Conservation (phyloP, 2,797 vertebrate genomes). For the Typhlichthys eigenmanni region DNA sequence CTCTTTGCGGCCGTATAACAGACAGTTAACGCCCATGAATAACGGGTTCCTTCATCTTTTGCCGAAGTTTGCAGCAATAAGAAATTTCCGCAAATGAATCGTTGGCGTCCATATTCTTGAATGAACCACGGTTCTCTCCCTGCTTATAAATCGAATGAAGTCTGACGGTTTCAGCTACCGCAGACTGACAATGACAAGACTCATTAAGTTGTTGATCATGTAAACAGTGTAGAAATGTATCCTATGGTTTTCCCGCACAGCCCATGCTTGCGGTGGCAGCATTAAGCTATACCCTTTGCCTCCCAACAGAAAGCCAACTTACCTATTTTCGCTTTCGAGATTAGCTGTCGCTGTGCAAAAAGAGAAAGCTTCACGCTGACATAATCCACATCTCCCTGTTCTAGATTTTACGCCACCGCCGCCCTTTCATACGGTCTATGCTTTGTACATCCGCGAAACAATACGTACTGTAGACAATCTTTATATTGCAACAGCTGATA, state of each 20-base stretch:
- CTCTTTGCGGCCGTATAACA: slow-evolving; percentile 16
- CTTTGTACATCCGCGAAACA: slow-evolving; percentile 68
- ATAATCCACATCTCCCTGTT: slow-evolving; percentile 42
- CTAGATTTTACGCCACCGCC: slow-evolving; percentile 42
- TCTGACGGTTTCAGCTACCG: not conserved
- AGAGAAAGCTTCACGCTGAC: slow-evolving; percentile 51
- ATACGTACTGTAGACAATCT: slow-evolving; percentile 71
- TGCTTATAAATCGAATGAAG: not conserved
- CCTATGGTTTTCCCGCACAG: slow-evolving; percentile 12
- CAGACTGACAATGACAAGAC: slow-evolving; percentile 14
- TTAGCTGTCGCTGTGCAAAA: slow-evolving; percentile 25
- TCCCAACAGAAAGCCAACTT: slow-evolving; percentile 40
- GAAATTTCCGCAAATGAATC: slow-evolving; percentile 44
- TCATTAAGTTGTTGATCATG: slow-evolving; percentile 12
- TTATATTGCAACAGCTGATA: slow-evolving; percentile 80
- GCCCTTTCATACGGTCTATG: slow-evolving; percentile 47
- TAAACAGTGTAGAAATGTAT: not conserved
- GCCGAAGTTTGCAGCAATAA: slow-evolving; percentile 46
- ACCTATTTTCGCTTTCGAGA: slow-evolving; percentile 42
- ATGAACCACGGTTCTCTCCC: not conserved
- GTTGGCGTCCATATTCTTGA: not conserved
- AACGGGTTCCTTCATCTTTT: slow-evolving; percentile 49
- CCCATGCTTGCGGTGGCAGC: slow-evolving; percentile 4
- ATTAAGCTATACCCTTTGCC: slow-evolving; percentile 25
- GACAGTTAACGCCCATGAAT: slow-evolving; percentile 56